Evolutionary conservation across 2,113 vertebrate species (phyloP), one percentile per base, ranked within the genome.

Genomic region (Tetrao urogallus): DNA sequence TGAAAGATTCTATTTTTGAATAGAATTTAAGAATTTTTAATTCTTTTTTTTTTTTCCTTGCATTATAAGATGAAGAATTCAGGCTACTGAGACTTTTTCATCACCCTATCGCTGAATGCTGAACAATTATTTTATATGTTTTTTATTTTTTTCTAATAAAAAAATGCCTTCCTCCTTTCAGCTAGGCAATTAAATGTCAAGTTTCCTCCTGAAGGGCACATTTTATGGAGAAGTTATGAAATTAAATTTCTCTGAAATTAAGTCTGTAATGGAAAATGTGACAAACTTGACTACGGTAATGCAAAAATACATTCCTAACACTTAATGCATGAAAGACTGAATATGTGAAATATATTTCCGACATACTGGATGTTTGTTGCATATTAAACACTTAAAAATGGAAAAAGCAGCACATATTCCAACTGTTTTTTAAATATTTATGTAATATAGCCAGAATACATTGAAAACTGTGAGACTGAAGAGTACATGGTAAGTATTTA

Each of bases 251-350:
- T 71, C 79, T 97, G 80, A 98, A 97, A 96, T 95, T 95, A 96
- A 82, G 36, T 95, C 94, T 97, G 95, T 95, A 97, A 96, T 97
- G 97, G 97, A 97, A 98, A 98, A 74, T 96, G 52, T 97, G 97
- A 97, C 94, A 83, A 89, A n/a, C 71, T 95, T 56, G 93, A 90
- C 90, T 92, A 93, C 81, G 77, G 88, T 81, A 82, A 90, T 88
- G 89, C 57, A 96, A 96, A 97, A 97, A 95, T 86, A 94, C 74
- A 97, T 86, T 97, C 86, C 94, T 94, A 97, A 91, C 81, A 89
- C 90, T 97, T 97, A 96, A 96, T 4, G 58, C 91, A 92, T 94
- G 95, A 83, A 82, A 11, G 36, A 22, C 87, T 81, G 71, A 60
- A 66, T 93, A 94, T 91, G 92, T 89, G 54, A 91, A 97, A 93